These are phyloP conservation scores for Lepidurus arcticus DNA, from an alignment of 1,140 invertebrate species.

Conservation along the genomic window DNA sequence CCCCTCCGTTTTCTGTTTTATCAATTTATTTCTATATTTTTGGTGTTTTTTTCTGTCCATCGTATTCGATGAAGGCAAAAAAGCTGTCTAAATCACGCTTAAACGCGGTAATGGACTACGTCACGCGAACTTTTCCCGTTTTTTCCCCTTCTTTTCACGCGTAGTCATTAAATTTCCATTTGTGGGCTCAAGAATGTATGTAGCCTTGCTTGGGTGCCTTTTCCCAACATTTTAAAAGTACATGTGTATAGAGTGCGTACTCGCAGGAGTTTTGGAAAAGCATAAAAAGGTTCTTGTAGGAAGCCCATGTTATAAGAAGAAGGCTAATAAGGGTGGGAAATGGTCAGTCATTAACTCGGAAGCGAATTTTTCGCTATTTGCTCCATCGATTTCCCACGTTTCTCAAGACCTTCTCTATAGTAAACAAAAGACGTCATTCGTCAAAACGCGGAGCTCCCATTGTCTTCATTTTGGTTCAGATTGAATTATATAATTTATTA, in stretches of 20 bases:
- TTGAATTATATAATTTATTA: not conserved
- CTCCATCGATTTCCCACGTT: not conserved
- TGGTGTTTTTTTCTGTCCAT: not conserved
- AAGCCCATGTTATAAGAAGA: not conserved
- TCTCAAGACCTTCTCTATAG: too few species aligned
- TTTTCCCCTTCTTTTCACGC: too few species aligned
- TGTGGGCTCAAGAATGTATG: constrained; percentile 23
- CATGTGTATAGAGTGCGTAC: too few species aligned
- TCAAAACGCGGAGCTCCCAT: too few species aligned
- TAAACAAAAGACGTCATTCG: too few species aligned
- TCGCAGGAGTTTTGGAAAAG: not conserved
- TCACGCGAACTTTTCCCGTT: too few species aligned
- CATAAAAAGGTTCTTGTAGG: not conserved
- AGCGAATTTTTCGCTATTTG: not conserved
- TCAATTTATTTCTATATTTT: too few species aligned
- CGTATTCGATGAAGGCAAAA: not conserved
- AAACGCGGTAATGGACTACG: too few species aligned
- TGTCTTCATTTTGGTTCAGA: not conserved
- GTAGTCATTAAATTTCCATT: not conserved
- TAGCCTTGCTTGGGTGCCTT: not conserved
- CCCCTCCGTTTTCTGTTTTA: not conserved
- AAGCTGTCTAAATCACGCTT: not conserved
- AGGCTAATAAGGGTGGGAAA: not conserved
- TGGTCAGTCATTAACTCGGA: not conserved
- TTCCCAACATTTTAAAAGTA: not conserved